Evolutionary conservation across 1,140 invertebrate species (phyloP).

Genomic region (Berghia stephanieae): DNA sequence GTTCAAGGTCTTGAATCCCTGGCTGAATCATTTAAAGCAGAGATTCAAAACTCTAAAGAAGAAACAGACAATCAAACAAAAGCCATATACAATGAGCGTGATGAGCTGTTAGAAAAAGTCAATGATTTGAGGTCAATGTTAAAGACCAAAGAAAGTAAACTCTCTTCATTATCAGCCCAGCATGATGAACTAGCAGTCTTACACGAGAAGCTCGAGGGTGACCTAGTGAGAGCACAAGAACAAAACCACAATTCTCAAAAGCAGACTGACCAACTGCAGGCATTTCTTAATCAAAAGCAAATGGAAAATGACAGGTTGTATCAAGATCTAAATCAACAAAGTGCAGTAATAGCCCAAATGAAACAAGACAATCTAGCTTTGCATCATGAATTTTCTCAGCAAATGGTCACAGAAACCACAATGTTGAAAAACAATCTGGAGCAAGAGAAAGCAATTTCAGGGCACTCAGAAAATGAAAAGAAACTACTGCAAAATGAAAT

Average conservation of each 20-base stretch:
- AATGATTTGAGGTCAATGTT: conserved; percentile 23
- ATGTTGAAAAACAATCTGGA: neutral
- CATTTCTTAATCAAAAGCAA: neutral
- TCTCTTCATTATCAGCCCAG: neutral
- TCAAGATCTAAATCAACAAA: neutral
- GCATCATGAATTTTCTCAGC: neutral
- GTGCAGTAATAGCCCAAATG: no score
- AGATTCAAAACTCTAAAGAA: no score
- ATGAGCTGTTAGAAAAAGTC: conserved; percentile 13
- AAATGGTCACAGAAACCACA: neutral
- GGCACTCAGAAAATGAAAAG: no score
- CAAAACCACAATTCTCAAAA: neutral
- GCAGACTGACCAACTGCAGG: neutral
- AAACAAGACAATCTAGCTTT: conserved; percentile 15
- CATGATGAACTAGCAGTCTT: conserved; percentile 28
- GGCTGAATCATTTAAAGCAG: no score
- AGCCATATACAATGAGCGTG: no score
- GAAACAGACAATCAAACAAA: no score
- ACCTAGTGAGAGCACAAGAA: conserved; percentile 12
- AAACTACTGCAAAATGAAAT: no score
- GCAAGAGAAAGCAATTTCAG: neutral
- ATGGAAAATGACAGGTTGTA: neutral
- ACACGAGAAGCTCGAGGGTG: conserved; percentile 24
- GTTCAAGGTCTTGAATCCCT: conserved; percentile 8
- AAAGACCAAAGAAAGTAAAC: conserved; percentile 27